Conservation (phyloP, 2,797 vertebrate species). For the Rhinella marina region DNA sequence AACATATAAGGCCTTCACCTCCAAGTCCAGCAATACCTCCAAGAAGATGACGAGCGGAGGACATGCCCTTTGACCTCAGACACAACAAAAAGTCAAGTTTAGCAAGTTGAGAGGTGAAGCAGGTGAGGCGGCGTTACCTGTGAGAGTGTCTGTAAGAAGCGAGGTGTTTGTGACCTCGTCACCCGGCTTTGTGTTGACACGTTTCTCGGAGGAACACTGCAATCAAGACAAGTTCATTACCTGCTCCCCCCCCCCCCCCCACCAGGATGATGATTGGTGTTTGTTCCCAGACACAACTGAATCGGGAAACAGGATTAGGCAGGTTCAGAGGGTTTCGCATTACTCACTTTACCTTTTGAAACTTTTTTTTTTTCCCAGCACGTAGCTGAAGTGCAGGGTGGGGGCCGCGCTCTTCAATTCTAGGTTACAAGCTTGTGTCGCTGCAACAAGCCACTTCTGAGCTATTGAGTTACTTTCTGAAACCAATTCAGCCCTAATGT, state of each 20-base stretch:
- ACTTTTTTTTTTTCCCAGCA: conserved; percentile 69
- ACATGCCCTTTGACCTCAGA: not conserved
- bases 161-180: conserved; percentile 38
- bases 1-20: not conserved
- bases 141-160: not conserved
- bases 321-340: conserved; percentile 72
- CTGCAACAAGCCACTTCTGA: conserved; percentile 30
- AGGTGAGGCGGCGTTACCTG: not conserved
- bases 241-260: conserved; percentile 63
- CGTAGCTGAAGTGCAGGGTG: conserved; percentile 64
- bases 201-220: conserved; percentile 44
- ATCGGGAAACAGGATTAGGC: conserved; percentile 73
- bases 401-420: conserved; percentile 24
- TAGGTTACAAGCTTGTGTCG: conserved; percentile 32
- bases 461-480: conserved; percentile 33
- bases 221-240: conserved; percentile 60
- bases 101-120: not conserved
- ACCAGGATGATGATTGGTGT: conserved; percentile 65
- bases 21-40: not conserved
- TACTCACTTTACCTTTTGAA: conserved; percentile 69
- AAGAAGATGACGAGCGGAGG: too few species aligned
- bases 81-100: not conserved
- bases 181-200: conserved; percentile 59
- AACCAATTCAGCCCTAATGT: conserved; percentile 12
- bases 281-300: conserved; percentile 62